Evolutionary conservation across 2,888 invertebrate genomes (phyloP), one percentile per base, ranked within the genome.

Genomic region (Hirtodrosophila duncani): DNA sequence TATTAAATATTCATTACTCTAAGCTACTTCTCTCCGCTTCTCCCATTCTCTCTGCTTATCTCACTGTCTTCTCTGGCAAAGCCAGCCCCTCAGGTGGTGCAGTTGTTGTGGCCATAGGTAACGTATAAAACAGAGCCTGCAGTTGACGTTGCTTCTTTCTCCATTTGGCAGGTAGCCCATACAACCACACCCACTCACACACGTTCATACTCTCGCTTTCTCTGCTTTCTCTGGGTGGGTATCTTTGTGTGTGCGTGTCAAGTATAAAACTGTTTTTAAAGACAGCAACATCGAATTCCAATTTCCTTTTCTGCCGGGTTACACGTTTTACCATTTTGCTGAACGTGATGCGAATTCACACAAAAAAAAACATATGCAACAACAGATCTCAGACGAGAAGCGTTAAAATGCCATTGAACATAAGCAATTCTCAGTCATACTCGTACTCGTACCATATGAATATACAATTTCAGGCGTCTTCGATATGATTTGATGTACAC

Each of bases 1-100:
- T 72, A 75, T 75, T 75, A 75, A 80, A 75, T 80, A 75, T 75
- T 75, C 75, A 75, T 75, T 75, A 75, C 77, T 65, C 65, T 69
- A 72, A 80, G 72, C 67, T 53, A 67, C 77, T 65, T 60, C 53
- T 42, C n/a, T n/a, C n/a, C n/a, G n/a, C n/a, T n/a, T n/a, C n/a
- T n/a, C n/a, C 6, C 7, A 3, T 3, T 31, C 24, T 38, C 18
- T 21, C 23, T 49, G 23, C 33, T 39, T 38, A 37, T 55, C 39
- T 30, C 41, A n/a, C n/a, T n/a, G n/a, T n/a, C n/a, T n/a, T 20
- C 30, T 39, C 13, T 16, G 17, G 39, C 13, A n/a, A 5, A 11
- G 29, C 18, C 18, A 24, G 34, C 46, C 39, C 38, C 31, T 46
- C 45, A 50, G 60, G 42, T 61, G 60, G 36, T 58, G 60, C 55